Percentiles rank a stretch among this genome's conserved stretches.
Evolutionary conservation across 2,888 invertebrate genomes (phyloP).

Genomic region (Holacanthella duospinosa): DNA sequence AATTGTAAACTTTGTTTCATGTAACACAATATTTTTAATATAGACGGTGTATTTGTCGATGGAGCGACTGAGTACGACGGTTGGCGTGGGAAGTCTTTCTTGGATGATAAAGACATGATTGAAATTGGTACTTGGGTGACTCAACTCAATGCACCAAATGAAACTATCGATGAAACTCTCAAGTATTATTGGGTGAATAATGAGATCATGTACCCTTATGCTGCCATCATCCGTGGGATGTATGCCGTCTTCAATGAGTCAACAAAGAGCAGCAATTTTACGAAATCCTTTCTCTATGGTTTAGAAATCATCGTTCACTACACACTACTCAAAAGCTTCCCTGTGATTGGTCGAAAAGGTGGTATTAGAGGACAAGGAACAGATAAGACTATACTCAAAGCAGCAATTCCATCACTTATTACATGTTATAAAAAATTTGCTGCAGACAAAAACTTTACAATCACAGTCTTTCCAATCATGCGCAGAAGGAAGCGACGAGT

Average conservation of each 20-base stretch:
- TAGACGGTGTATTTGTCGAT: no score
- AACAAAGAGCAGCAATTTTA: not conserved
- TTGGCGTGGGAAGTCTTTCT: not conserved
- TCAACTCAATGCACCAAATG: not conserved
- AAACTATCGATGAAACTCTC: not conserved
- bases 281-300: not conserved
- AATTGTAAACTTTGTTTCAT: no score
- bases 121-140: not conserved
- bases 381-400: not conserved
- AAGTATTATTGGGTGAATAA: not conserved
- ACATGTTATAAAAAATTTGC: not conserved
- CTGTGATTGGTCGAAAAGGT: not conserved
- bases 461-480: not conserved
- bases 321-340: not conserved
- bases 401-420: not conserved
- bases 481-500: not conserved
- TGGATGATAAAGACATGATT: constrained; percentile 5
- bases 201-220: not conserved
- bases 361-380: not conserved
- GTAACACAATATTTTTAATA: no score
- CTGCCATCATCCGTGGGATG: not conserved
- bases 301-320: not conserved
- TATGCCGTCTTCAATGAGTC: not conserved
- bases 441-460: not conserved
- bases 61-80: not conserved